These are phyloP conservation scores for Gastrophryne carolinensis DNA, from an alignment of 2,797 vertebrate genomes.

Conservation along the genomic window DNA sequence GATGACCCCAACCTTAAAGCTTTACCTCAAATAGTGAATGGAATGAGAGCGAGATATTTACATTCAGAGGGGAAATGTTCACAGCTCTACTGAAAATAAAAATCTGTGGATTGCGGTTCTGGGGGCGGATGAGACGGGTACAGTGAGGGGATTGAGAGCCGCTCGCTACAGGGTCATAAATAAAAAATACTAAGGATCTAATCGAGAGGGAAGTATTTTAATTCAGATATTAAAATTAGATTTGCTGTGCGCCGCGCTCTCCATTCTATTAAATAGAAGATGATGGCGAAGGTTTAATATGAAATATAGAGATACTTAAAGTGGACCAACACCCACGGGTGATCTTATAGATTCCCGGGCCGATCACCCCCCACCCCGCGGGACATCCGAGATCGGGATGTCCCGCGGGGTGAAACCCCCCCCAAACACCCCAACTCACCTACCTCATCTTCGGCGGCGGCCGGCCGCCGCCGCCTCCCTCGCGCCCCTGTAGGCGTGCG, in stretches of 20 bases:
- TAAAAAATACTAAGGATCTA: not conserved
- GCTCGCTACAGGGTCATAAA: not conserved
- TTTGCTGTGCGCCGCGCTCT: not conserved
- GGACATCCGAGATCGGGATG: too few relatives aligned
- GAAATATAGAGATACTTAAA: too few relatives aligned
- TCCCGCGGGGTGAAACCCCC: too few relatives aligned
- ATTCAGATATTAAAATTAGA: conserved; percentile 7
- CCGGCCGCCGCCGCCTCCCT: too few relatives aligned
- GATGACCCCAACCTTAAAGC: not conserved
- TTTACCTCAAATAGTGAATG: too few relatives aligned
- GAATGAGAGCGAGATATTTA: not conserved
- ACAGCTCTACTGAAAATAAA: not conserved
- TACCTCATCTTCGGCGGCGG: too few relatives aligned
- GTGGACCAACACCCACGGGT: too few relatives aligned
- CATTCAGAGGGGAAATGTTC: not conserved
- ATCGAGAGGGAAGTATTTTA: not conserved
- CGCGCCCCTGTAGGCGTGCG: too few relatives aligned
- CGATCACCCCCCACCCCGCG: too few relatives aligned
- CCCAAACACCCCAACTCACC: too few relatives aligned
- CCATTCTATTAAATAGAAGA: not conserved
- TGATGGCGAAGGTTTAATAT: not conserved
- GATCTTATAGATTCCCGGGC: too few relatives aligned
- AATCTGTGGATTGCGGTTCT: conserved; percentile 1
- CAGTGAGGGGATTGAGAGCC: conserved; percentile 3
- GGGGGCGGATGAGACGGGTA: not conserved